These are phyloP conservation scores for Oscarella lobularis DNA, from an alignment of 37 sponge, comb jelly and placozoan genomes.

Conservation along the genomic window DNA sequence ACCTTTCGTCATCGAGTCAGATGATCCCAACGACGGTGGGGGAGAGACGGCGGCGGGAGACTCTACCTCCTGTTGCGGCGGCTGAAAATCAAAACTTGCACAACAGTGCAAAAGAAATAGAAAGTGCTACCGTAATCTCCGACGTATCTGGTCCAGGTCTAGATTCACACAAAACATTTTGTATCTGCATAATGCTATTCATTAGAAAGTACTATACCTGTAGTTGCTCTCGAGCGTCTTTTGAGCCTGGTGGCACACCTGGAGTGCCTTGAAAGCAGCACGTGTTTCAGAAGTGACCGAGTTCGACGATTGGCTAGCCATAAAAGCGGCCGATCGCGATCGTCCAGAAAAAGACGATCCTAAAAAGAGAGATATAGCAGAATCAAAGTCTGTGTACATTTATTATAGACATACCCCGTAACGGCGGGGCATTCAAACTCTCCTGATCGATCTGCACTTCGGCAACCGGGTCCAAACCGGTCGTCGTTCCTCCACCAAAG, in stretches of 20 bases:
- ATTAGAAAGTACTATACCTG: background rate
- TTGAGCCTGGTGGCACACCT: background rate
- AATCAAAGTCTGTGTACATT: no score
- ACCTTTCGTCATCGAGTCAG: background rate
- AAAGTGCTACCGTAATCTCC: background rate
- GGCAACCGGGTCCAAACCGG: no score
- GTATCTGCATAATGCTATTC: no score
- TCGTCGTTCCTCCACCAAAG: no score
- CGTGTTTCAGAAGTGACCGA: background rate
- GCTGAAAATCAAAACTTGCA: background rate
- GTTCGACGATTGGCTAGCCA: no score
- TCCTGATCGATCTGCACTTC: slow-evolving; percentile 9
- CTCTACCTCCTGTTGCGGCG: no score
- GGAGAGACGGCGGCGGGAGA: background rate
- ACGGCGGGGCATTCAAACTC: background rate
- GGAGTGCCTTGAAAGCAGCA: background rate
- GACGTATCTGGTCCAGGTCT: background rate
- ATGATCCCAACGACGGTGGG: background rate
- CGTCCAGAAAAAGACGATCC: no score
- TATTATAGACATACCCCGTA: background rate
- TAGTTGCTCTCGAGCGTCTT: background rate
- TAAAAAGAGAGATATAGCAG: no score
- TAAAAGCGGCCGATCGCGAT: no score
- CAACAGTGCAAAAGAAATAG: background rate
- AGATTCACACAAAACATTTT: no score